These are phyloP conservation scores for Anoplius nigerrimus DNA, from an alignment of 2,888 invertebrate genomes.

Conservation along the genomic window DNA sequence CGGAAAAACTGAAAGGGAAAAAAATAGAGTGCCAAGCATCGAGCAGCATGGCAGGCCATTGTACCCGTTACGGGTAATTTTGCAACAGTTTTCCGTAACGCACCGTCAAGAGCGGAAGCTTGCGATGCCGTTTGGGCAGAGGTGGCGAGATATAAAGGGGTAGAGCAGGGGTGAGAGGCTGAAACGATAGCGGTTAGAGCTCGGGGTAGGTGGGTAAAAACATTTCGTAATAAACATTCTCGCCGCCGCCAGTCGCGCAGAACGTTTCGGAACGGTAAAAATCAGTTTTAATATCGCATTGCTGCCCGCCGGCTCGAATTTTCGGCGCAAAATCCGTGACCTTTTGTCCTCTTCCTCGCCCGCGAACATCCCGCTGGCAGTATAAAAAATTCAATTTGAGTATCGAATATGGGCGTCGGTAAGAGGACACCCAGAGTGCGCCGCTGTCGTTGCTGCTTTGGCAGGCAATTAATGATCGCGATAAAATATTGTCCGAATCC, in stretches of 20 bases:
- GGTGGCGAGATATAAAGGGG: background rate
- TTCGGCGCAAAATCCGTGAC: no score
- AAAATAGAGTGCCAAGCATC: no score
- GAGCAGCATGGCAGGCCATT: slow-evolving; percentile 8
- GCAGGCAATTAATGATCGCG: no score
- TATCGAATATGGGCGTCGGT: no score
- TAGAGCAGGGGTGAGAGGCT: background rate
- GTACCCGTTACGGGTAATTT: slow-evolving; percentile 28
- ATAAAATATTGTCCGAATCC: no score
- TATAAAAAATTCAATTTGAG: no score
- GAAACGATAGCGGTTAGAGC: background rate
- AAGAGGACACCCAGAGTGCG: no score
- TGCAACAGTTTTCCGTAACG: slow-evolving; percentile 8
- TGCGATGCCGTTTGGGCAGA: background rate
- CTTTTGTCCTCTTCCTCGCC: no score
- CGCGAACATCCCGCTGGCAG: no score
- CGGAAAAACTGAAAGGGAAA: no score
- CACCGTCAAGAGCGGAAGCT: slow-evolving; percentile 2
- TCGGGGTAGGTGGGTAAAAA: slow-evolving; percentile 23
- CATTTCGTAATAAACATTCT: slow-evolving; percentile 44
- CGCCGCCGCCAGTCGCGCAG: slow-evolving; percentile 4
- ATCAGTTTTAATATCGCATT: slow-evolving; percentile 19
- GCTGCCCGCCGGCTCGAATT: background rate
- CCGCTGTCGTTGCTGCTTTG: no score
- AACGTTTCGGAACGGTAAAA: slow-evolving; percentile 32